Base-by-base conservation (phyloP, 2,113 vertebrate genomes). In the Pachyramphus minor region DNA sequence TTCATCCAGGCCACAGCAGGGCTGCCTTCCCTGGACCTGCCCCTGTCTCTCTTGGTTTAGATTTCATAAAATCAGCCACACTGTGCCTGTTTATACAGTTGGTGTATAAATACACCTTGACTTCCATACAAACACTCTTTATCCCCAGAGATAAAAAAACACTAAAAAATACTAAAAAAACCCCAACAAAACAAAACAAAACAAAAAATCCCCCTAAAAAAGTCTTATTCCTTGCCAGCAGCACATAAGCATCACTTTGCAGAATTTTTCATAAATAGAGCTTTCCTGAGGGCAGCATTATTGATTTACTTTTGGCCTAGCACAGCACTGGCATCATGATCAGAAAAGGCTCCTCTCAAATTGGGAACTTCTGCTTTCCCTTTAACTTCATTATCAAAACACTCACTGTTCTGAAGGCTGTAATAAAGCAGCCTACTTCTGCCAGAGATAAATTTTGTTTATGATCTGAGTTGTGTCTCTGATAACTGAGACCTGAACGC, bases 371-470 rank as follows among this genome's bases (percentile, higher is more conserved):
- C 81, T 87, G 90, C n/a, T 64, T 90, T 63, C 66, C 49, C 90
- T 95, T 77, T 93, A 90, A 95, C 88, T 93, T 86, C 52, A 42
- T 97, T 94, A 93, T 80, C 78, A 33, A 84, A 95, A 72, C 56
- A 39, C 45, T 75, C n/a, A 0, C 72, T 14, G 39, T 78, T 90
- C 71, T 2, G 23, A 79, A 60, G 50, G n/a, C 86, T 91, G 20
- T 69, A 84, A 94, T 95, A 78, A 93, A 94, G 92, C 72, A 81
- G 62, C 60, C 82, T 85, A 19, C 60, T 63, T 60, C 88, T 90
- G 83, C 66, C 80, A 93, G 79, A 84, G 76, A 80, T 62, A 89
- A 92, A 68, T 92, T 35, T 28, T 77, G 55, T 75, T 88, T 85
- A 83, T 79, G 72, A 95, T 92, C 74, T 23, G 58, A 96, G 35